A percentile compares a stretch with the other conserved stretches of the same genome.
Evolutionary conservation across 2,113 vertebrate species (phyloP).

Genomic region (Anoplopoma fimbria): DNA sequence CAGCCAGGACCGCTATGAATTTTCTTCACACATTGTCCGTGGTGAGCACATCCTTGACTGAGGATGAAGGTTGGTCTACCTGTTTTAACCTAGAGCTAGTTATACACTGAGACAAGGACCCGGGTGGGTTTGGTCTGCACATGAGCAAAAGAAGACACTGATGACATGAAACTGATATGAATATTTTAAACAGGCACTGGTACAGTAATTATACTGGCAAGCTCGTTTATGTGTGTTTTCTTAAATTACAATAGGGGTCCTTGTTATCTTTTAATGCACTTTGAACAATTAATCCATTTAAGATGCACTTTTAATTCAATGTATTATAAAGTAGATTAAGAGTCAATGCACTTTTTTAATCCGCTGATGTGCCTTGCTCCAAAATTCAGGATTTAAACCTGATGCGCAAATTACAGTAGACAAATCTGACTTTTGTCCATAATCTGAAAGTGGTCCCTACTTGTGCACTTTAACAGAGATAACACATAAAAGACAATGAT

Average conservation of each 20-base stretch:
- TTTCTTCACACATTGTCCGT: constrained; percentile 97
- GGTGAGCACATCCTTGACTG: constrained; percentile 94
- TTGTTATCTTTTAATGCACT: constrained; percentile 56
- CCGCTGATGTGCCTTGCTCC: constrained; percentile 79
- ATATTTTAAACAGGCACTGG: constrained; percentile 32
- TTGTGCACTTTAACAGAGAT: constrained; percentile 69
- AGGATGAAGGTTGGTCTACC: constrained; percentile 52
- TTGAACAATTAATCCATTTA: constrained; percentile 44
- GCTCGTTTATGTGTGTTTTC: constrained; percentile 10
- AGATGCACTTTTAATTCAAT: constrained; percentile 63
- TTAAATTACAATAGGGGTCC: constrained; percentile 2
- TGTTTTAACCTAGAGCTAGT: constrained; percentile 32
- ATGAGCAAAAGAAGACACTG: constrained; percentile 15
- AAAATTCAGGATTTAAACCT: constrained; percentile 58
- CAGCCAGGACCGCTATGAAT: constrained; percentile 98
- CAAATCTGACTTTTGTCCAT: constrained; percentile 45
- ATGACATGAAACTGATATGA: constrained; percentile 3
- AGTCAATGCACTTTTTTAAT: constrained; percentile 62
- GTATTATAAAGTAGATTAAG: constrained; percentile 48
- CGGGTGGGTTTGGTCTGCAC: constrained; percentile 81
- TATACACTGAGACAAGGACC: constrained; percentile 57
- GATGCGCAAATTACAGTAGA: constrained; percentile 60
- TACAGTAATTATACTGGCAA: constrained; percentile 28
- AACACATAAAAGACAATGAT: constrained; percentile 14
- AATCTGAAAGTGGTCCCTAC: constrained; percentile 35